Conservation (phyloP, 2,888 invertebrate species). For the Ophioninae sp. region DNA sequence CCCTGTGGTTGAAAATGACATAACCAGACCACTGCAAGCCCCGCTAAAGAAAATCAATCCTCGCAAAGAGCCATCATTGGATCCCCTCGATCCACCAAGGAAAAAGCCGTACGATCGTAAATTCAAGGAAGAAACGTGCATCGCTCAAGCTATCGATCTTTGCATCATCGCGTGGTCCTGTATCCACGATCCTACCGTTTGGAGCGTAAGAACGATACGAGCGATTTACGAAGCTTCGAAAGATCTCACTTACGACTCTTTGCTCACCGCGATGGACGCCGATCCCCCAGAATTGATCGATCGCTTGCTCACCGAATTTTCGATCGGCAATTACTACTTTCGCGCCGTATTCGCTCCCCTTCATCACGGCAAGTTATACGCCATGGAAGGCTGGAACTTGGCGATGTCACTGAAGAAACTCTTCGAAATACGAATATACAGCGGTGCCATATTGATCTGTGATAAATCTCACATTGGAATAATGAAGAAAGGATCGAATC, state of each 20-base stretch:
- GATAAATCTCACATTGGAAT: conserved; percentile 73
- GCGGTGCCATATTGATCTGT: conserved; percentile 74
- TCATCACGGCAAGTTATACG: conserved; percentile 72
- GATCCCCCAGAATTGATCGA: conserved; percentile 70
- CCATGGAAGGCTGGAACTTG: conserved; percentile 73
- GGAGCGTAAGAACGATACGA: conserved; percentile 73
- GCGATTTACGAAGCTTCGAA: conserved; percentile 73
- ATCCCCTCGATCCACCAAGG: conserved; percentile 38
- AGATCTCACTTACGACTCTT: conserved; percentile 72
- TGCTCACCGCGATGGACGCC: conserved; percentile 71
- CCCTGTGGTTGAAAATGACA: conserved; percentile 72
- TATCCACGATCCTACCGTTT: conserved; percentile 74
- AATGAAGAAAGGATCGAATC: conserved; percentile 69
- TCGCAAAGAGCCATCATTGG: conserved; percentile 4
- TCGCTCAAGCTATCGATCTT: conserved; percentile 74
- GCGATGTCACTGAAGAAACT: conserved; percentile 74
- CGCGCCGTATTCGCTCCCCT: conserved; percentile 74
- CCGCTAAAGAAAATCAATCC: conserved; percentile 68
- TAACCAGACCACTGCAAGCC: conserved; percentile 69
- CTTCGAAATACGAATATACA: conserved; percentile 73
- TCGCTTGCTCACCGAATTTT: conserved; percentile 72
- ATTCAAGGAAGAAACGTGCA: conserved; percentile 68
- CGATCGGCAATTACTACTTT: conserved; percentile 76
- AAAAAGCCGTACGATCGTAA: conserved; percentile 68
- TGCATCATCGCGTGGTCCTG: conserved; percentile 78